Evolutionary conservation across 2,797 vertebrate genomes (phyloP).

Genomic region (Psittacula derbiana): DNA sequence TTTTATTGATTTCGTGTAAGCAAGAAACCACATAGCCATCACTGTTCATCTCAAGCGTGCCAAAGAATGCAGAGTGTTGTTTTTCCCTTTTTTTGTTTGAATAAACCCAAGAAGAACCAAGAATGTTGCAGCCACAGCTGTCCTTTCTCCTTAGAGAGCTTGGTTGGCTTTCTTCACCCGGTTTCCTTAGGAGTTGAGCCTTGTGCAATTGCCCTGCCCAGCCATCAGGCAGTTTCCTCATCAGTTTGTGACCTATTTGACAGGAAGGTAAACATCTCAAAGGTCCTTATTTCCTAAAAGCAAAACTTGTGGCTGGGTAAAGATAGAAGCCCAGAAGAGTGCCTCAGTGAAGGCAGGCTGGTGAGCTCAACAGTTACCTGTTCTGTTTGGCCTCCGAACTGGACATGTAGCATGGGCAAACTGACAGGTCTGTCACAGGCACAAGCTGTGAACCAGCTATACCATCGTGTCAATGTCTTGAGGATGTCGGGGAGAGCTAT

Average conservation of each 20-base stretch:
- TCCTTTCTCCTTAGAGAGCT: neutral
- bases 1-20: neutral
- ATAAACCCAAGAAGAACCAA: neutral
- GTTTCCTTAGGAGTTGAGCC: neutral
- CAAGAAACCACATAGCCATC: neutral
- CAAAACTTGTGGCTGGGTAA: neutral
- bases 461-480: neutral
- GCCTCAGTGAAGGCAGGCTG: accelerated
- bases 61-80: neutral
- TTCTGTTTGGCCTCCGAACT: neutral
- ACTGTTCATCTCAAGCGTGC: neutral
- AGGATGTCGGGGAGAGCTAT: neutral
- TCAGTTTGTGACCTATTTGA: neutral
- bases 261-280: neutral
- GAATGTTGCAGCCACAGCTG: neutral
- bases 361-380: neutral
- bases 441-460: neutral
- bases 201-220: neutral
- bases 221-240: neutral
- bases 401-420: accelerated
- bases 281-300: neutral
- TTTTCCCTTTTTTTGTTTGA: neutral
- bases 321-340: neutral
- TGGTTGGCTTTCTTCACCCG: neutral
- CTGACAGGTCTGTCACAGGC: neutral